Evolutionary conservation across 1,140 invertebrate genomes (phyloP).

Genomic region (Phymastichus coffea): DNA sequence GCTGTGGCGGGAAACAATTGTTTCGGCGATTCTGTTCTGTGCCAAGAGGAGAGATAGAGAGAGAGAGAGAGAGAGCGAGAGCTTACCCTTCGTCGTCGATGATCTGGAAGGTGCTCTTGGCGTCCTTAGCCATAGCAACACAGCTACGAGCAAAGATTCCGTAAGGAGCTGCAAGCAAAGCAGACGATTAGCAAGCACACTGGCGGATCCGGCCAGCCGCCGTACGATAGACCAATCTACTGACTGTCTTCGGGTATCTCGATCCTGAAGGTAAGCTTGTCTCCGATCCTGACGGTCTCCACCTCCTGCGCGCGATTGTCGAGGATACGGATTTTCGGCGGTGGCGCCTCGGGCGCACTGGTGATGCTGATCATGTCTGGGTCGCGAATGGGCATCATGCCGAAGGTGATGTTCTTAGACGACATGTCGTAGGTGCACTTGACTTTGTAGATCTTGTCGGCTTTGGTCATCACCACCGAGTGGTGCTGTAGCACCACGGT

Average conservation of each 20-base stretch:
- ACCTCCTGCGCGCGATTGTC: slow-evolving; percentile 83
- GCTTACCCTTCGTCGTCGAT: slow-evolving; percentile 89
- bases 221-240: slow-evolving; percentile 48
- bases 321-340: slow-evolving; percentile 89
- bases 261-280: slow-evolving; percentile 91
- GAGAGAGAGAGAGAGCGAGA: background rate
- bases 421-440: slow-evolving; percentile 96
- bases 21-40: too few species aligned
- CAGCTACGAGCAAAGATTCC: slow-evolving; percentile 94
- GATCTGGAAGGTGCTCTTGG: slow-evolving; percentile 93
- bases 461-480: slow-evolving; percentile 95
- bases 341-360: slow-evolving; percentile 89
- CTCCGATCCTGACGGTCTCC: slow-evolving; percentile 91
- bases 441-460: slow-evolving; percentile 95
- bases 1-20: slow-evolving; percentile 55
- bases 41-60: background rate
- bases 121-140: slow-evolving; percentile 95
- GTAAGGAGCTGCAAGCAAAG: slow-evolving; percentile 77
- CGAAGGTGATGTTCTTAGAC: slow-evolving; percentile 94
- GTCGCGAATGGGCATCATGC: slow-evolving; percentile 95
- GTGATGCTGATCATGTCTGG: slow-evolving; percentile 95
- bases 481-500: slow-evolving; percentile 94
- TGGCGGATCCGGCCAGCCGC: too few species aligned
- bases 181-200: background rate
- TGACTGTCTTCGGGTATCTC: slow-evolving; percentile 95